Evolutionary conservation across 2,797 vertebrate species (phyloP), one percentile per base, ranked within the genome.

Genomic region (Sternotherus odoratus): DNA sequence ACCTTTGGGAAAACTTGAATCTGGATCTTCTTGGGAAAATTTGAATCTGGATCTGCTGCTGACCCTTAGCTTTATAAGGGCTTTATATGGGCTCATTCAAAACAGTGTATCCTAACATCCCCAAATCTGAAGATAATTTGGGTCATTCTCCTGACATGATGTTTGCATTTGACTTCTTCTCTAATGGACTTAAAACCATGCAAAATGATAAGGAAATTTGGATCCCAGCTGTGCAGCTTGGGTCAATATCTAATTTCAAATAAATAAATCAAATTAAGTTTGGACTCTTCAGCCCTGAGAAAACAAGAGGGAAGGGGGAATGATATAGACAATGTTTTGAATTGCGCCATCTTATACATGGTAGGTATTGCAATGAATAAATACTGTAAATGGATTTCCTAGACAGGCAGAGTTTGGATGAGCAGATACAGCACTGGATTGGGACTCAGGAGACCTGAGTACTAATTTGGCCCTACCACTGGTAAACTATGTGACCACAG

Each of bases 351-450:
- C 46, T 36, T 8, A 80, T 77, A 82, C 46, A 56, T 51, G 4
- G 48, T 77, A 51, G 79, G 24, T 83, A 85, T 77, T 30, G 17
- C 21, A 72, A 57, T 26, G 79, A 90, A 26, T 26, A 33, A 26
- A 21, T 43, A 36, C 43, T 69, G 15, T 16, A 16, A 9, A 30
- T 5, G 49, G 39, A 51, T 43, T 16, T 79, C 77, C 56, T 7
- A 21, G 28, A 66, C 36, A 69, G 9, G 66, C 10, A 24, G 66
- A 60, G 57, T 60, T 60, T 60, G 21, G 24, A 15, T 80, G 36
- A 11, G 50, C 53, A 66, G 57, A 50, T 74, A 39, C 0, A 0
- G 15, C 74, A 86, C 0, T 60, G 0, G 72, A 86, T 2, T 26
- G 16, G 21, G 75, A 86, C 15, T 46, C 83, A 75, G n/a, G 86